Evolutionary conservation across 2,113 vertebrate species (phyloP).

Genomic region (Lonchura striata): DNA sequence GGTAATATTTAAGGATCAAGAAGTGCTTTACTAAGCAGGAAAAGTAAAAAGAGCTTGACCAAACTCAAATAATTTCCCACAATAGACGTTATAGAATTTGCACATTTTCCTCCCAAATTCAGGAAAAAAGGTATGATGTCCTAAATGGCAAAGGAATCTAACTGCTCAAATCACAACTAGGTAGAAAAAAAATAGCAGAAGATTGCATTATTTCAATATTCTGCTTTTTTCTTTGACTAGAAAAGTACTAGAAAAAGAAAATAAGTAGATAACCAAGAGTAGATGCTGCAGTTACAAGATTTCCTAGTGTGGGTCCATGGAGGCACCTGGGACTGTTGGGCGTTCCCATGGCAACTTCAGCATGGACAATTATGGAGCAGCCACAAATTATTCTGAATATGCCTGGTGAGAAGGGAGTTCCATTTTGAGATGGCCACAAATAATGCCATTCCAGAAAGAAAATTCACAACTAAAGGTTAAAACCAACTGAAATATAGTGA

Average conservation of each 20-base stretch:
- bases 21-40: constrained; percentile 2
- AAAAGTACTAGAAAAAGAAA: neutral
- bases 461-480: constrained; percentile 4
- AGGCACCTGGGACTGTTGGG: constrained; percentile 30
- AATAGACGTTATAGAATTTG: neutral
- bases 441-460: neutral
- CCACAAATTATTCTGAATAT: constrained; percentile 31
- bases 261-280: neutral
- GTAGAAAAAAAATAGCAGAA: neutral
- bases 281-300: neutral
- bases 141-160: neutral
- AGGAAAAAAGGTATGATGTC: neutral
- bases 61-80: neutral
- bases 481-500: constrained; percentile 26
- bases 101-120: neutral
- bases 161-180: neutral
- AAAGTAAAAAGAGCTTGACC: neutral
- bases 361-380: constrained; percentile 31
- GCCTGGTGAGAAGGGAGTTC: neutral
- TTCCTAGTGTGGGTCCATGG: constrained; percentile 16
- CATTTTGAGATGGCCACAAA: neutral
- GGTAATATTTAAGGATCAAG: neutral
- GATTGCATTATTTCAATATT: neutral
- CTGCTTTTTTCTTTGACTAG: neutral
- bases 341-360: constrained; percentile 69